Evolutionary conservation across 2,797 vertebrate species (phyloP).

Genomic region (Glyptemys insculpta): DNA sequence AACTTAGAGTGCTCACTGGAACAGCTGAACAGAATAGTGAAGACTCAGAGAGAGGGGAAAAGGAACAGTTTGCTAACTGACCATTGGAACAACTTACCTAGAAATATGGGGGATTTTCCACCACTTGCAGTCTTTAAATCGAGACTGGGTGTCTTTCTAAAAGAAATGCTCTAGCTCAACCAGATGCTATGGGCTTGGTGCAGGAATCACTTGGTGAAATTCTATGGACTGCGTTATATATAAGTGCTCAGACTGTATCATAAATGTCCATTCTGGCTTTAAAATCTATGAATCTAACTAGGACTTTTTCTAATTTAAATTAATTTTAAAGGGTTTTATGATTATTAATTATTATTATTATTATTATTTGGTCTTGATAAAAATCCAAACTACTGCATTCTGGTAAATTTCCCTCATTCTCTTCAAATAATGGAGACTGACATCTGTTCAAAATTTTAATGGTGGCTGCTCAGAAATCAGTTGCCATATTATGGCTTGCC

Average conservation of each 20-base stretch:
- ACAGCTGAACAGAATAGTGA: not conserved
- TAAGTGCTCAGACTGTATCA: not conserved
- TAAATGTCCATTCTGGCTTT: not conserved
- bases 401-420: not conserved
- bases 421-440: not conserved
- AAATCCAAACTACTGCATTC: not conserved
- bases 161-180: not conserved
- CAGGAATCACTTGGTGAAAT: not conserved
- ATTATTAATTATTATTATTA: not conserved
- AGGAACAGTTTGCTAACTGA: not conserved
- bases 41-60: not conserved
- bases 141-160: not conserved
- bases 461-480: not conserved
- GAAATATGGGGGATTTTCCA: not conserved
- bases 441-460: accelerated
- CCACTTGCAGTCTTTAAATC: not conserved
- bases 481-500: not conserved
- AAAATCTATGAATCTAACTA: too few species aligned
- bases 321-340: too few species aligned
- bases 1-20: not conserved
- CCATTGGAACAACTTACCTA: not conserved
- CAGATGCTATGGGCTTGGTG: not conserved
- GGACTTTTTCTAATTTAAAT: too few species aligned
- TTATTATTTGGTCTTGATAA: not conserved
- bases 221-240: not conserved